phyloP scores from a whole-genome alignment of 1,140 invertebrate species.

The Macrostomum lignano region DNA sequence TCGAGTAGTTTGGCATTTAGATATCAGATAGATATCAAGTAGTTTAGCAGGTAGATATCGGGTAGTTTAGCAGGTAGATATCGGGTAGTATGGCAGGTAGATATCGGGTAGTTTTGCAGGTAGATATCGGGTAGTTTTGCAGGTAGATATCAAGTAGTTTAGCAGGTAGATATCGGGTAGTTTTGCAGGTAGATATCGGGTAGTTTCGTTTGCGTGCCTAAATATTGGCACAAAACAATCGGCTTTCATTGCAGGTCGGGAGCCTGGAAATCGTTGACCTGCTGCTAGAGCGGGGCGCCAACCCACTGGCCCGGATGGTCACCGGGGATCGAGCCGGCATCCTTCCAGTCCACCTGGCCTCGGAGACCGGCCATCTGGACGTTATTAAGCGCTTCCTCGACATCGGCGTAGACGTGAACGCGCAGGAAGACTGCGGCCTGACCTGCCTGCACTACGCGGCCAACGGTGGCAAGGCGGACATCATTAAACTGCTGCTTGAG shows the following conservation, averaged over 20 bases:
- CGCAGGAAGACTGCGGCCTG: conserved; percentile 37
- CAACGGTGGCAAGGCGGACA: conserved; percentile 33
- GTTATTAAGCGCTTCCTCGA: conserved; percentile 37
- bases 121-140: no score
- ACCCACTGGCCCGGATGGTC: conserved; percentile 1
- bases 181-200: no score
- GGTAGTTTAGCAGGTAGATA: no score
- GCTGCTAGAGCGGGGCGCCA: neutral
- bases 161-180: no score
- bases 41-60: no score
- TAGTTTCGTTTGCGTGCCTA: no score
- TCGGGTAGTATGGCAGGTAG: no score
- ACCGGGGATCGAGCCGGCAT: conserved; percentile 2
- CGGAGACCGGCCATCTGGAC: conserved; percentile 30
- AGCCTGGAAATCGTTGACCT: neutral
- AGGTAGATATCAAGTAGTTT: no score
- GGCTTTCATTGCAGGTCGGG: neutral
- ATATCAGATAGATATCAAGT: no score
- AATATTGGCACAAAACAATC: no score
- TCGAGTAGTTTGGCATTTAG: no score
- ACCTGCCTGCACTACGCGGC: conserved; percentile 47
- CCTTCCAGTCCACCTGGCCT: conserved; percentile 4
- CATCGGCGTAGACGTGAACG: conserved; percentile 35
- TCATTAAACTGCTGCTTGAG: conserved; percentile 35
- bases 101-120: no score